Evolutionary conservation across 64 coral and sea anemone species (phyloP), one percentile per base, ranked within the genome.

Genomic region (Catalaphyllia jardinei): DNA sequence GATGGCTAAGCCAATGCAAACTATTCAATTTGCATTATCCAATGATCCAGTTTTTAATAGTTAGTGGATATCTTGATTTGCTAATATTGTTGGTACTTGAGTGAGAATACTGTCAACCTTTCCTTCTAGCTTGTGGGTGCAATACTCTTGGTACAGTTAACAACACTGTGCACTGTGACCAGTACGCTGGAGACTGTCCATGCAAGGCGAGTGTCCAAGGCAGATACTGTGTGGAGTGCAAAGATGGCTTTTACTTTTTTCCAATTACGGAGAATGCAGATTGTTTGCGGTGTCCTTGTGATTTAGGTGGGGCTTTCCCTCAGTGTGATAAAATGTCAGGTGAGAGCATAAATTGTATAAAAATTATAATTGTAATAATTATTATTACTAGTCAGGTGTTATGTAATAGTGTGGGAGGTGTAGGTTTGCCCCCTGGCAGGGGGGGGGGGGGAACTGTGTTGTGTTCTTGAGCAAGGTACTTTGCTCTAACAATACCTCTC

Each of bases 281-380:
- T 60, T 98, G 96, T 55, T 35, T 67, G 62, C 79, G 29, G 61
- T 98, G 96, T 75, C 93, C 73, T 3, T 98, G 96, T 92, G 89
- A 98, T 75, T 72, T 98, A 13, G 96, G 96, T 35, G 96, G 96
- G 25, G 96, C 92, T 46, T 89, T 79, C 69, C 77, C 87, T 52
- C 64, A 62, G 10, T 98, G 96, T 16, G 22, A 92, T 31, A 98
- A 94, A 60, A 50, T 75, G 27, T 89, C 96, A 82, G 96, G 96
- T 92, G 20, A 80, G 90, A 4, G 67, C 19, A 18, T 85, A 1
- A 35, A 12, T 52, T 24, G n/a, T n/a, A n/a, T n/a, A n/a, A n/a
- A n/a, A n/a, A n/a, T n/a, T n/a, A n/a, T n/a, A n/a, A 14, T 30
- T 33, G 20, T 60, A 30, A n/a, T n/a, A n/a, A n/a, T n/a, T n/a